phyloP scores from a whole-genome alignment of 2,888 invertebrate genomes.

The Uropetala carovei region DNA sequence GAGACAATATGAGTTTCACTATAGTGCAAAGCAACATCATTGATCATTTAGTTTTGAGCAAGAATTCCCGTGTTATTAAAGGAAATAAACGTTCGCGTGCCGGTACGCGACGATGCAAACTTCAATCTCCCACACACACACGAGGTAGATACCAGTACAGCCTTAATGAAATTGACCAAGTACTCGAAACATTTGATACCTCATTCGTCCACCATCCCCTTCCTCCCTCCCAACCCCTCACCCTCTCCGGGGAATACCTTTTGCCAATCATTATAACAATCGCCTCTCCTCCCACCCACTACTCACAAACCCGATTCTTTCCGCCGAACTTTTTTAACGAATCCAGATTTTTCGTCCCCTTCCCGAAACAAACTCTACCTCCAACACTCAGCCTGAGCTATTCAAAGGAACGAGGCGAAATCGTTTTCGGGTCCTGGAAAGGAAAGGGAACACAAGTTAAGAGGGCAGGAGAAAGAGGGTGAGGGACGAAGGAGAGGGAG shows the following conservation, averaged over 20 bases:
- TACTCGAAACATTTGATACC: too few species aligned
- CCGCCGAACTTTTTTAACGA: neutral
- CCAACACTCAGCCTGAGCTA: neutral
- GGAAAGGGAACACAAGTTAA: neutral
- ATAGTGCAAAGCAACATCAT: too few species aligned
- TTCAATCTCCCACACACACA: too few species aligned
- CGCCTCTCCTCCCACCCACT: neutral
- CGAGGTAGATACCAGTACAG: too few species aligned
- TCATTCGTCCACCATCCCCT: too few species aligned
- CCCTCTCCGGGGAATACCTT: neutral
- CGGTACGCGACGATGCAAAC: too few species aligned
- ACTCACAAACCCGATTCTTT: neutral
- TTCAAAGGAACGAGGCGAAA: conserved; percentile 9
- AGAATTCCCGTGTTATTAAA: too few species aligned
- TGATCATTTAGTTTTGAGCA: too few species aligned
- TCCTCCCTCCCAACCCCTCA: neutral
- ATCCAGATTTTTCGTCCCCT: neutral
- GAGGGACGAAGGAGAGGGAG: neutral
- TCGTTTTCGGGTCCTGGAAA: neutral
- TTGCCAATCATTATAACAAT: neutral
- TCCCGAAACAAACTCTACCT: neutral
- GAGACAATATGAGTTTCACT: too few species aligned
- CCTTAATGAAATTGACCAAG: too few species aligned
- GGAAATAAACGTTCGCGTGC: too few species aligned
- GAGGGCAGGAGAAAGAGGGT: neutral